Conservation (phyloP, 1,140 invertebrate genomes). For the Phenacoccus solenopsis region DNA sequence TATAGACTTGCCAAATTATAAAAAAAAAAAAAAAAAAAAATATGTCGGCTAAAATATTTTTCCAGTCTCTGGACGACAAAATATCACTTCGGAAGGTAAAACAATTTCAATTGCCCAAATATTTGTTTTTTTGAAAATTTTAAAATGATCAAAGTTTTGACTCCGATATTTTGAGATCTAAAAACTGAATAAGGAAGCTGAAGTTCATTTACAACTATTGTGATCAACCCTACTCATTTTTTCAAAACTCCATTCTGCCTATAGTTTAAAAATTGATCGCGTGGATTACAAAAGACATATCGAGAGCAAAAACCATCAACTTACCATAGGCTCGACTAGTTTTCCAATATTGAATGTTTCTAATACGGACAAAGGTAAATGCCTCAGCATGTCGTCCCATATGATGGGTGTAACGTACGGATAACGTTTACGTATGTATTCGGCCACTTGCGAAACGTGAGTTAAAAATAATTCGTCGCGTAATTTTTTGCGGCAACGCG, state of each 20-base stretch:
- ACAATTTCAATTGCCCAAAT: too few species aligned
- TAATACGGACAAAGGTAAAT: conserved; percentile 51
- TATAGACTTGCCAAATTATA: too few species aligned
- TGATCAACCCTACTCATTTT: too few species aligned
- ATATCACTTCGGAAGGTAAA: too few species aligned
- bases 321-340: conserved; percentile 69
- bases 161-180: too few species aligned
- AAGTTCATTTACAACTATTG: too few species aligned
- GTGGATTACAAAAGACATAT: not conserved
- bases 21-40: too few species aligned
- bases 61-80: too few species aligned
- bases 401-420: conserved; percentile 60
- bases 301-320: not conserved
- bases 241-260: not conserved
- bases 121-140: too few species aligned
- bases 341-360: conserved; percentile 54
- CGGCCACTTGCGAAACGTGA: conserved; percentile 51
- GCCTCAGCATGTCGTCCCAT: conserved; percentile 91
- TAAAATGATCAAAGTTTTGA: too few species aligned
- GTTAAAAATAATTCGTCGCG: conserved; percentile 47
- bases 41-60: too few species aligned
- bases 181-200: too few species aligned
- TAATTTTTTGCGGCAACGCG: conserved; percentile 45
- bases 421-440: conserved; percentile 47
- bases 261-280: not conserved